Percentiles rank a stretch among this genome's conserved stretches.
These are phyloP conservation scores for Thereva unica DNA, from an alignment of 2,888 invertebrate genomes.

Conservation along the genomic window DNA sequence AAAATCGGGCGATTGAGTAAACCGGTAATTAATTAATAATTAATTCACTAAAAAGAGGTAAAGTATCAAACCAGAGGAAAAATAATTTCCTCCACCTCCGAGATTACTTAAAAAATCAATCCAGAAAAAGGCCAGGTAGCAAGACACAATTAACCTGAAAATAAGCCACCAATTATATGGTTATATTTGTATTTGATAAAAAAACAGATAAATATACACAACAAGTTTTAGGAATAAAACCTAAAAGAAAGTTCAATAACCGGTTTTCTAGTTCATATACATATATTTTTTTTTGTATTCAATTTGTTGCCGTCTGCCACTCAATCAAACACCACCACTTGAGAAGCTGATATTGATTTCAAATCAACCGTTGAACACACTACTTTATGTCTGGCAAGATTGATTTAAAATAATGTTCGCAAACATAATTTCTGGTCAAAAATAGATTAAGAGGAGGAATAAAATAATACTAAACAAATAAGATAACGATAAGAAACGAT, in stretches of 20 bases:
- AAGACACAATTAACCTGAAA: too few species aligned
- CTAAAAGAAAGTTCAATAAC: slow-evolving; percentile 36
- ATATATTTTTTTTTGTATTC: too few species aligned
- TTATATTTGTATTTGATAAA: background rate
- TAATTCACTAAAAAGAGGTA: too few species aligned
- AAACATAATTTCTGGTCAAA: slow-evolving; percentile 13
- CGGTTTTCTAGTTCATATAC: slow-evolving; percentile 14
- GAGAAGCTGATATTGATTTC: slow-evolving; percentile 32
- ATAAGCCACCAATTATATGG: too few species aligned
- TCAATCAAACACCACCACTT: slow-evolving; percentile 1
- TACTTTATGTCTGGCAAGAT: slow-evolving; percentile 13
- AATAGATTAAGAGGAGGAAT: slow-evolving; percentile 21
- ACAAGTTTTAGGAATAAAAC: slow-evolving; percentile 7
- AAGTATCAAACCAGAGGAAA: too few species aligned
- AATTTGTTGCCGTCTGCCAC: background rate
- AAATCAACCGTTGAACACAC: slow-evolving; percentile 19
- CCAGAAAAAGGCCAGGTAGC: too few species aligned
- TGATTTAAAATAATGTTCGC: background rate
- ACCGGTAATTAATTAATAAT: too few species aligned
- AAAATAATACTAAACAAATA: slow-evolving; percentile 10
- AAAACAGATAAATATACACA: slow-evolving; percentile 7
- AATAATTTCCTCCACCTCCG: too few species aligned
- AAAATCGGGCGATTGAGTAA: too few species aligned
- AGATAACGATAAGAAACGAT: slow-evolving; percentile 8
- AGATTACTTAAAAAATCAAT: too few species aligned